Base-by-base conservation (phyloP, 1,140 invertebrate genomes). In the Drosophila nigromelanica region DNA sequence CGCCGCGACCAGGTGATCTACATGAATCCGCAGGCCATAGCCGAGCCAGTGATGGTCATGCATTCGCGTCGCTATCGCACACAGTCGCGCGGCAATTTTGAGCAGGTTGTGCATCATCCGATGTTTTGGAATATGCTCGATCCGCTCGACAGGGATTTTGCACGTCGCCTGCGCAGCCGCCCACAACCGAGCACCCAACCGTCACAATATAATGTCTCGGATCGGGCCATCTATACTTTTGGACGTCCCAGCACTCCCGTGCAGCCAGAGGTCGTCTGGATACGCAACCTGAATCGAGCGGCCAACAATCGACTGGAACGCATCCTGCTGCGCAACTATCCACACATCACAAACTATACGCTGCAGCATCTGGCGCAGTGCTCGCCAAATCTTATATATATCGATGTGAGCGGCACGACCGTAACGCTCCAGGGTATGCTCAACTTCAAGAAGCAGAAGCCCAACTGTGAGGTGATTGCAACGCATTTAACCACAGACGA, bases 361-460 rank as follows among this genome's bases (percentile, higher is more conserved):
- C 77, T 96, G 10, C 74, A 92, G 14, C 94, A 95, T 79, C 90
- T 95, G 58, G 93, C 93, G 0, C 92, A 93, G 6, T 94, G 94
- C 33, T 94, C 94, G 1, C 94, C 94, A 0, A 90, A 92, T 67
- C 83, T 96, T 2, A 86, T 92, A 14, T 92, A 92, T 47, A 83
- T 96, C 2, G 95, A 95, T 89, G 93, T 96, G 12, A 94, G 93
- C 3, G 93, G 94, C 2, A 95, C 95, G 0, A 91, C 93, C 18
- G 93, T 95, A 0, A 95, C 94, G 1, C 73, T 78, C 6, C 75
- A 91, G 2, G 95, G 94, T 1, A 90, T 95, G 0, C 90, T 93
- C n/a, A 91, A 86, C 2, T 95, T 95, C 54, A 92, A 92, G 64
- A 73, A 74, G 6, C 71, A 86, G 3, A 93, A 93, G 61, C 92